Percentiles rank a stretch among this genome's conserved stretches.
These are phyloP conservation scores for Limonius californicus DNA, from an alignment of 1,140 invertebrate species.

Conservation along the genomic window DNA sequence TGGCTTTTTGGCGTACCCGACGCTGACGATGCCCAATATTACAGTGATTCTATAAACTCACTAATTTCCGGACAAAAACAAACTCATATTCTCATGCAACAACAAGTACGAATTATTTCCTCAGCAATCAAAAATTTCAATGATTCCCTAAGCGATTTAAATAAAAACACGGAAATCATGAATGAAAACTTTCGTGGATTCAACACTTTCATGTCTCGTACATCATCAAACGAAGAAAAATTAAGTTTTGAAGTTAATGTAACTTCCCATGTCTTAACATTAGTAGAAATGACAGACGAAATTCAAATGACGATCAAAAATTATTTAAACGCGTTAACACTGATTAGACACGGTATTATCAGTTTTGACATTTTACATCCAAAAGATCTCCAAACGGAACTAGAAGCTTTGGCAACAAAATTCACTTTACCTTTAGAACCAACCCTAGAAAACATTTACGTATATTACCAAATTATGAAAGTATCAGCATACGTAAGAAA, in stretches of 20 bases:
- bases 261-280: constrained; percentile 8
- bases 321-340: neutral
- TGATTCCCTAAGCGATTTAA: constrained; percentile 10
- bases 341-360: neutral
- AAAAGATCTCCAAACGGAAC: neutral
- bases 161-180: constrained; percentile 1
- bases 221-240: constrained; percentile 18
- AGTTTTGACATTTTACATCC: neutral
- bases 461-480: neutral
- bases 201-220: neutral
- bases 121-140: constrained; percentile 26
- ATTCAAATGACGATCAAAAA: neutral
- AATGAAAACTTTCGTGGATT: constrained; percentile 11
- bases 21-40: constrained; percentile 30
- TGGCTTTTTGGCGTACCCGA: constrained; percentile 36
- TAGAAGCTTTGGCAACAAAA: neutral
- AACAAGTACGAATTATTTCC: constrained; percentile 25
- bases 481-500: neutral
- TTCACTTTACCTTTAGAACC: constrained; percentile 9
- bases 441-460: neutral
- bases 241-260: constrained; percentile 5
- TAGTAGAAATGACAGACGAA: constrained; percentile 25
- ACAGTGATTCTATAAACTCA: constrained; percentile 23
- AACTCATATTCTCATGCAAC: constrained; percentile 29
- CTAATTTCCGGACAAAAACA: constrained; percentile 26